Percentiles rank a stretch among this genome's conserved stretches.
Evolutionary conservation across 1,140 invertebrate genomes (phyloP).

Genomic region (Neocloeon triangulifer): DNA sequence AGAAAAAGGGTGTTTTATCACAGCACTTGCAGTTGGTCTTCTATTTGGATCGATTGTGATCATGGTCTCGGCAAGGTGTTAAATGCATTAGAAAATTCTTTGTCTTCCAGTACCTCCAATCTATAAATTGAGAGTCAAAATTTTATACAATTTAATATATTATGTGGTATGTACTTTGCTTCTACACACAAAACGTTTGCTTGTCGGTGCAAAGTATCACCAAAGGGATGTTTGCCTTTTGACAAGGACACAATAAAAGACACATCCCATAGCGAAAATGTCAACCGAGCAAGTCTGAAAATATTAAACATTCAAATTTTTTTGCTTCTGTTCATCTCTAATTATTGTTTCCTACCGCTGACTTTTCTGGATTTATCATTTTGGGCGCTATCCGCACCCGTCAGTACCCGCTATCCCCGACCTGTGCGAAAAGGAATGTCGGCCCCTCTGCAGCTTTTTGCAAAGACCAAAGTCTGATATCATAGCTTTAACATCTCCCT

Average conservation of each 20-base stretch:
- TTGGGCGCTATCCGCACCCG: slow-evolving; percentile 99
- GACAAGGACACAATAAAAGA: slow-evolving; percentile 93
- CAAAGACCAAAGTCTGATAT: slow-evolving; percentile 98
- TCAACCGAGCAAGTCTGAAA: slow-evolving; percentile 81
- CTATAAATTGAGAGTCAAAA: slow-evolving; percentile 10
- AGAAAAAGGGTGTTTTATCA: slow-evolving; percentile 87
- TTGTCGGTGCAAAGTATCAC: slow-evolving; percentile 67
- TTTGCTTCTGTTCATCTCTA: neutral
- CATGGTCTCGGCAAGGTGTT: slow-evolving; percentile 72
- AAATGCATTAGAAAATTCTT: slow-evolving; percentile 26
- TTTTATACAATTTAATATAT: neutral
- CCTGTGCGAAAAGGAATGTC: slow-evolving; percentile 69
- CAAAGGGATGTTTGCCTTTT: slow-evolving; percentile 86
- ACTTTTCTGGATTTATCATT: slow-evolving; percentile 68
- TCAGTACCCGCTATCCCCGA: slow-evolving; percentile 89
- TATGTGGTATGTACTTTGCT: slow-evolving; percentile 26
- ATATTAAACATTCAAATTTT: too few species aligned
- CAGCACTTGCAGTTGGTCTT: slow-evolving; percentile 52
- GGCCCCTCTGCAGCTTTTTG: slow-evolving; percentile 79
- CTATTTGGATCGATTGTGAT: slow-evolving; percentile 40
- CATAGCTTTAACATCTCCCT: slow-evolving; percentile 67
- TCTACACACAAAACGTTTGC: slow-evolving; percentile 70
- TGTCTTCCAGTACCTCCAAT: slow-evolving; percentile 5
- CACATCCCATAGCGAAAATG: slow-evolving; percentile 92
- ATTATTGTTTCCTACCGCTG: slow-evolving; percentile 3